phyloP scores from a whole-genome alignment of 2,888 invertebrate genomes.

The Drosophila suboccidentalis region DNA sequence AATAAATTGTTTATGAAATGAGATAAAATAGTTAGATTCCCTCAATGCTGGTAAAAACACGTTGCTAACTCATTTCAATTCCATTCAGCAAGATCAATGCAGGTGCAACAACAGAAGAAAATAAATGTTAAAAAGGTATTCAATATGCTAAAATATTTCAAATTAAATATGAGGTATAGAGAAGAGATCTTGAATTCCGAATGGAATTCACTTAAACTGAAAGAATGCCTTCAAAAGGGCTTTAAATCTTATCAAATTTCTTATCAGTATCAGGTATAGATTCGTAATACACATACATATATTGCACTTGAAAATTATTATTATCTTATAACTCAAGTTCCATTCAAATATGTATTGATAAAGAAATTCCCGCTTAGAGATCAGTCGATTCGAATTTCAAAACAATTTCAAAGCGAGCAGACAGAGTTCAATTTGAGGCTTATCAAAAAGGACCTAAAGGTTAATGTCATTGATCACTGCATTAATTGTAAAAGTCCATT shows the following conservation, averaged over 20 bases:
- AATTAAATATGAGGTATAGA: slow-evolving; percentile 14
- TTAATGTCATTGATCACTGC: slow-evolving; percentile 39
- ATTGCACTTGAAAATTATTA: slow-evolving; percentile 5
- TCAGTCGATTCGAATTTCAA: slow-evolving; percentile 7
- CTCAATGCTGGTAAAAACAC: not conserved
- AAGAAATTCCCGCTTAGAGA: slow-evolving; percentile 5
- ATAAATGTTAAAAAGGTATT: not conserved
- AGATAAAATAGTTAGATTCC: not conserved
- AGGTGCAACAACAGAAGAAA: slow-evolving; percentile 29
- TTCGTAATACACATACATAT: not conserved
- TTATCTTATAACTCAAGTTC: slow-evolving; percentile 19
- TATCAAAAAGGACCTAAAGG: slow-evolving; percentile 27
- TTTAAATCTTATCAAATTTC: not conserved
- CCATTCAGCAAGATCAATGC: slow-evolving; percentile 31
- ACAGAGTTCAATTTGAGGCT: slow-evolving; percentile 5
- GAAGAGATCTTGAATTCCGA: not conserved
- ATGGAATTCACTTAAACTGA: too few relatives aligned
- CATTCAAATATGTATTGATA: slow-evolving; percentile 14
- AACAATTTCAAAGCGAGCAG: slow-evolving; percentile 8
- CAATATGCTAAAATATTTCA: slow-evolving; percentile 12
- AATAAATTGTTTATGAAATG: slow-evolving; percentile 5
- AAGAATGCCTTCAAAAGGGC: not conserved
- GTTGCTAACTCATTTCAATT: not conserved
- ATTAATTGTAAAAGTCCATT: not conserved
- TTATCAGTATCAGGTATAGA: slow-evolving; percentile 9